Evolutionary conservation across 2,113 vertebrate genomes (phyloP).

Genomic region (Anarrhichthys ocellatus): DNA sequence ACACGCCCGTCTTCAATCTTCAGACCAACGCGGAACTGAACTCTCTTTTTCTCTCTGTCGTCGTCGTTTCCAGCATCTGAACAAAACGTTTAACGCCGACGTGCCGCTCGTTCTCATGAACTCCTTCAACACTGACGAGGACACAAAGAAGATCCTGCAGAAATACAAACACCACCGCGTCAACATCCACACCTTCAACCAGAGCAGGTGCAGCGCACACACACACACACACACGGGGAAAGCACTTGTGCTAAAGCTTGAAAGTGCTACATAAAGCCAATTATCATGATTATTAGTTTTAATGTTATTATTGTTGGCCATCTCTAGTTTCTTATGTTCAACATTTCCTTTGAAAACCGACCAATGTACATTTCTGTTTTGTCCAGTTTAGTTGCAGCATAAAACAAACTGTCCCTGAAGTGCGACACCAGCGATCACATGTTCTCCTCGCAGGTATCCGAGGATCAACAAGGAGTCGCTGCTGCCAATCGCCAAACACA

Average conservation of each 20-base stretch:
- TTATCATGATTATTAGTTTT: no score
- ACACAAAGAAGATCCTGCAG: conserved; percentile 98
- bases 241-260: no score
- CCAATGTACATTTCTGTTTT: no score
- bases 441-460: conserved; percentile 86
- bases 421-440: neutral
- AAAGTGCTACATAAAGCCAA: no score
- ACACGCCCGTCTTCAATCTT: rapidly evolving
- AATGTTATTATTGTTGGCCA: no score
- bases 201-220: conserved; percentile 89
- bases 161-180: conserved; percentile 95
- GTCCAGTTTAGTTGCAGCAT: no score
- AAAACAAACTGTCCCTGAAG: no score
- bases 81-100: conserved; percentile 91
- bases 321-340: no score
- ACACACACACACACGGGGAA: neutral
- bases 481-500: conserved; percentile 90
- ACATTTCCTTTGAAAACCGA: no score
- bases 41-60: neutral
- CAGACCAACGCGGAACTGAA: neutral
- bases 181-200: conserved; percentile 98
- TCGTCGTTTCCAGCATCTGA: conserved; percentile 87
- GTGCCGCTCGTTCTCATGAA: conserved; percentile 98
- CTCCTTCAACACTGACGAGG: conserved; percentile 97
- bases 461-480: conserved; percentile 97